These are phyloP conservation scores for Crenichthys baileyi DNA, from an alignment of 2,797 vertebrate genomes.

Conservation along the genomic window DNA sequence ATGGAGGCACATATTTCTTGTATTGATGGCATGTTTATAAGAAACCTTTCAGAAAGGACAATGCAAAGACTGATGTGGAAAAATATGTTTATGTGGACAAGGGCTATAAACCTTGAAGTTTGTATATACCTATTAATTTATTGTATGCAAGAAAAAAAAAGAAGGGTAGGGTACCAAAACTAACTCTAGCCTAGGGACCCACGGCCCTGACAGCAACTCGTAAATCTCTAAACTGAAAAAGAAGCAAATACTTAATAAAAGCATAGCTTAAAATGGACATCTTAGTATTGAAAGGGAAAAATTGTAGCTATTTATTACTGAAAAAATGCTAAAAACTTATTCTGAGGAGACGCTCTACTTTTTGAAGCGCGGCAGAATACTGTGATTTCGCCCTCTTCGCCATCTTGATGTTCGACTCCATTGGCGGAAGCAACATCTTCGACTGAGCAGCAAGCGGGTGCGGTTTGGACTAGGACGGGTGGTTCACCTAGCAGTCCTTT, in stretches of 20 bases:
- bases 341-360: constrained; percentile 72
- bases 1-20: too few relatives aligned
- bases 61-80: too few relatives aligned
- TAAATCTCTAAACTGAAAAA: neutral
- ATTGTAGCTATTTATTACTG: neutral
- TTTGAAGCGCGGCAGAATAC: constrained; percentile 82
- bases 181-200: neutral
- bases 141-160: neutral
- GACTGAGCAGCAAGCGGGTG: constrained; percentile 72
- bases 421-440: constrained; percentile 76
- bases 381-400: constrained; percentile 68
- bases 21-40: too few relatives aligned
- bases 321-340: constrained; percentile 22
- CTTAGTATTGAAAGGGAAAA: neutral
- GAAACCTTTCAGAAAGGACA: too few relatives aligned
- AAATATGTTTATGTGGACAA: too few relatives aligned
- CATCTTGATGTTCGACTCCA: constrained; percentile 83
- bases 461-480: constrained; percentile 76
- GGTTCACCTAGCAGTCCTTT: constrained; percentile 74
- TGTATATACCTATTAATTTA: neutral
- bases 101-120: too few relatives aligned
- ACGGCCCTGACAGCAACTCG: neutral
- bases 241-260: neutral
- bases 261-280: neutral
- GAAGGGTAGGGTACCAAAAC: neutral